These are phyloP conservation scores for Sarcophaga bullata DNA, from an alignment of 1,140 invertebrate genomes.

Conservation along the genomic window DNA sequence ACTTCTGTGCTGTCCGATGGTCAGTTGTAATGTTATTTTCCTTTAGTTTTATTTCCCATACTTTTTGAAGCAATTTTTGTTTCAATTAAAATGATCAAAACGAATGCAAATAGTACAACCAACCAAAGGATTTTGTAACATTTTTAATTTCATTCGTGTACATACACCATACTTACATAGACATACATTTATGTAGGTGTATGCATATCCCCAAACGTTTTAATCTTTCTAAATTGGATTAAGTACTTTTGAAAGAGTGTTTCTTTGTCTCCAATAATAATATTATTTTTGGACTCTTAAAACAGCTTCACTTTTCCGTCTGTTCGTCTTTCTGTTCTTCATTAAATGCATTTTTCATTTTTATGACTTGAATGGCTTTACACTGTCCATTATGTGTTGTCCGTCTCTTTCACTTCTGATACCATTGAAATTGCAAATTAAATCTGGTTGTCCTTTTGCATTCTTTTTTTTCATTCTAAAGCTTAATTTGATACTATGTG, in stretches of 20 bases:
- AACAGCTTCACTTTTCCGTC: not conserved
- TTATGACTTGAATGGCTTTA: not conserved
- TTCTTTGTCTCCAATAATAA: not conserved
- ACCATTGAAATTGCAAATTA: not conserved
- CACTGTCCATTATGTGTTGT: conserved; percentile 5
- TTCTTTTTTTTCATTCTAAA: not conserved
- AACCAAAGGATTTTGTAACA: conserved; percentile 2
- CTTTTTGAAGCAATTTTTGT: not conserved
- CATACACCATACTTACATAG: too few relatives aligned
- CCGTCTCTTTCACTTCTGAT: not conserved
- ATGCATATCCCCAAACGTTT: not conserved
- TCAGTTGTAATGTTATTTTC: not conserved
- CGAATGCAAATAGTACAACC: not conserved
- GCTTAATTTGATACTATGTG: not conserved
- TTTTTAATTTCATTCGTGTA: not conserved
- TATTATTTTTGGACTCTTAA: not conserved
- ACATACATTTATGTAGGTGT: too few relatives aligned
- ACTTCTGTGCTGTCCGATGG: not conserved
- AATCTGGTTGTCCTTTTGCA: not conserved
- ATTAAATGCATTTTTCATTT: not conserved
- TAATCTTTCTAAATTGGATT: conserved; percentile 23
- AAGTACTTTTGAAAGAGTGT: not conserved
- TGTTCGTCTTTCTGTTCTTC: not conserved
- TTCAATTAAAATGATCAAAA: not conserved
- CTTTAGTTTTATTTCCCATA: not conserved